These are phyloP conservation scores for Thalassarche chlororhynchos DNA, from an alignment of 2,113 vertebrate species.

Conservation along the genomic window DNA sequence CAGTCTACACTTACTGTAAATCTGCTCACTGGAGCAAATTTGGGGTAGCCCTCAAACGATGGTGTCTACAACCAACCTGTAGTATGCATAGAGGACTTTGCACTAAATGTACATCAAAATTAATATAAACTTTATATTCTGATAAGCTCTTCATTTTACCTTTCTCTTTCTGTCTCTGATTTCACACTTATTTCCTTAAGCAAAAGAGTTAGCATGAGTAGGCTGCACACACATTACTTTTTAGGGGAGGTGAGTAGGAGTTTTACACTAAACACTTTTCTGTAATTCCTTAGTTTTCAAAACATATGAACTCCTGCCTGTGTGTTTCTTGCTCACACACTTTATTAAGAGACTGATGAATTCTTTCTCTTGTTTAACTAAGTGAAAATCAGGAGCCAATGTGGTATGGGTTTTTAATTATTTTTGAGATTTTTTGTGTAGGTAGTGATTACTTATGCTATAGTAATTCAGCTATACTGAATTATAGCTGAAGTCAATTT, in stretches of 20 bases:
- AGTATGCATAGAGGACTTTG: not conserved
- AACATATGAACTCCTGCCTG: not conserved
- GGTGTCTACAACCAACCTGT: not conserved
- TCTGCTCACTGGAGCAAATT: not conserved
- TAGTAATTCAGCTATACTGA: not conserved
- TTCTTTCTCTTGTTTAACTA: slow-evolving; percentile 29
- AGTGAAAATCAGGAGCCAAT: slow-evolving; percentile 1
- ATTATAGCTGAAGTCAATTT: not conserved
- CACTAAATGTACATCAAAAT: not conserved
- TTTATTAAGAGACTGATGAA: not conserved
- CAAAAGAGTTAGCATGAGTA: not conserved
- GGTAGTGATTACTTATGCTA: not conserved
- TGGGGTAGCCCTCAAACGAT: not conserved
- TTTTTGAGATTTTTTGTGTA: slow-evolving; percentile 18
- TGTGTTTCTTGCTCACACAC: not conserved
- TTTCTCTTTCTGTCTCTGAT: not conserved
- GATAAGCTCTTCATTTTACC: not conserved
- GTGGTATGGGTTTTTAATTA: slow-evolving; percentile 13
- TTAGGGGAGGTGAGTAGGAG: not conserved
- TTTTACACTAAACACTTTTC: not conserved
- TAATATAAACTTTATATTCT: not conserved
- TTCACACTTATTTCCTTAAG: not conserved
- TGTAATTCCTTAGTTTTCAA: not conserved
- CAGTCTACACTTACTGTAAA: not conserved
- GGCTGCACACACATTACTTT: not conserved